Percentiles rank a stretch among this genome's conserved stretches.
Evolutionary conservation across 2,888 invertebrate species (phyloP).

Genomic region (Monoplex corrugatus): DNA sequence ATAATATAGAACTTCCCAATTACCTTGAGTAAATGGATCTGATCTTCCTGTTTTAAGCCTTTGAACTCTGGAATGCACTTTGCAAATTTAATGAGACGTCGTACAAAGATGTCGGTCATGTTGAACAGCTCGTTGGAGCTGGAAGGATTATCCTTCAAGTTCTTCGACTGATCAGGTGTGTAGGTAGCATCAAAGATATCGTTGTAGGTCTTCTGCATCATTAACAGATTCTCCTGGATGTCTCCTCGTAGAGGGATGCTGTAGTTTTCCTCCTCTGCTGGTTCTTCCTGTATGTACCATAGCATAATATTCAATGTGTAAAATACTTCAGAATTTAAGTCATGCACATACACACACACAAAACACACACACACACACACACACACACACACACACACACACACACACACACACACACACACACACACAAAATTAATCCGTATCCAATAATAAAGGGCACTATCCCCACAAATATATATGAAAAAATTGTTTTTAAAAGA

Average conservation of each 20-base stretch:
- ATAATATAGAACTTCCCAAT: no score
- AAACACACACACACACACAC: not conserved
- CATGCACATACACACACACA: not conserved
- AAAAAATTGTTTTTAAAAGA: no score
- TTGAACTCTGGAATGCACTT: conserved; percentile 89
- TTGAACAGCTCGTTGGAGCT: conserved; percentile 75
- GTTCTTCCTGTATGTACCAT: conserved; percentile 21
- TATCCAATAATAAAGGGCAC: no score
- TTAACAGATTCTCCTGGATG: conserved; percentile 49
- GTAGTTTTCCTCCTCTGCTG: conserved; percentile 48
- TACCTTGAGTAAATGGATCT: conserved; percentile 89
- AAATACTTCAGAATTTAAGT: not conserved
- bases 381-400: not conserved
- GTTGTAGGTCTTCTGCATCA: conserved; percentile 55
- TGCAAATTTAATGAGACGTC: conserved; percentile 86
- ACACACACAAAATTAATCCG: no score
- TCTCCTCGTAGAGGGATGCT: conserved; percentile 53
- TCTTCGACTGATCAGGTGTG: conserved; percentile 65
- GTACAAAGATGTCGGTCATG: conserved; percentile 84
- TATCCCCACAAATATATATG: no score
- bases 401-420: not conserved
- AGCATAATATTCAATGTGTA: not conserved
- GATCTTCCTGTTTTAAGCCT: conserved; percentile 96
- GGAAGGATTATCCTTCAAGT: conserved; percentile 67
- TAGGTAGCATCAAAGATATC: conserved; percentile 71